A percentile compares a stretch with the other conserved stretches of the same genome.
These are phyloP conservation scores for Pomatorhinus ruficollis DNA, from an alignment of 2,113 vertebrate species.

Conservation along the genomic window DNA sequence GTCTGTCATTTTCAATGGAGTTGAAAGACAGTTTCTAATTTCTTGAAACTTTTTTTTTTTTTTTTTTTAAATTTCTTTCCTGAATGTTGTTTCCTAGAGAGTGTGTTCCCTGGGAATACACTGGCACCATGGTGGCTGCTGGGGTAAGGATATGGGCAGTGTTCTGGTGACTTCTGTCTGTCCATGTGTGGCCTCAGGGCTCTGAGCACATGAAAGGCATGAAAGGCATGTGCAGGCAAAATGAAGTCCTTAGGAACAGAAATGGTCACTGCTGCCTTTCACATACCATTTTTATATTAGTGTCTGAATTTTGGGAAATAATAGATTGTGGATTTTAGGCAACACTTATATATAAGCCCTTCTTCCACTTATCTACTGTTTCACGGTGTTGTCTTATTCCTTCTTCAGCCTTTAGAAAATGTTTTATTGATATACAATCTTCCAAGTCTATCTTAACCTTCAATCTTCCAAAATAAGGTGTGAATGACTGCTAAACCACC, in stretches of 20 bases:
- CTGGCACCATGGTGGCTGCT: neutral
- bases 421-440: neutral
- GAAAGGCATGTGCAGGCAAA: neutral
- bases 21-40: neutral
- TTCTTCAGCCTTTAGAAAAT: neutral
- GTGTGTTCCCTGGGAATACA: neutral
- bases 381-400: neutral
- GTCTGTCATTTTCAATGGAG: neutral
- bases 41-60: neutral
- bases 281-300: neutral
- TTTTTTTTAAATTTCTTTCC: neutral
- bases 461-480: neutral
- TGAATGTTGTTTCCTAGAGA: neutral
- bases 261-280: neutral
- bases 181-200: too few relatives aligned
- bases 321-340: neutral
- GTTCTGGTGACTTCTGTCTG: neutral
- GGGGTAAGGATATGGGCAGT: neutral
- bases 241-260: neutral
- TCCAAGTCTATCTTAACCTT: neutral
- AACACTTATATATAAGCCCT: neutral
- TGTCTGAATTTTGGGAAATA: neutral
- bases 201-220: neutral
- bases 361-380: neutral
- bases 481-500: neutral